Base-by-base conservation (phyloP, 2,888 invertebrate species). In the Drepana falcataria region DNA sequence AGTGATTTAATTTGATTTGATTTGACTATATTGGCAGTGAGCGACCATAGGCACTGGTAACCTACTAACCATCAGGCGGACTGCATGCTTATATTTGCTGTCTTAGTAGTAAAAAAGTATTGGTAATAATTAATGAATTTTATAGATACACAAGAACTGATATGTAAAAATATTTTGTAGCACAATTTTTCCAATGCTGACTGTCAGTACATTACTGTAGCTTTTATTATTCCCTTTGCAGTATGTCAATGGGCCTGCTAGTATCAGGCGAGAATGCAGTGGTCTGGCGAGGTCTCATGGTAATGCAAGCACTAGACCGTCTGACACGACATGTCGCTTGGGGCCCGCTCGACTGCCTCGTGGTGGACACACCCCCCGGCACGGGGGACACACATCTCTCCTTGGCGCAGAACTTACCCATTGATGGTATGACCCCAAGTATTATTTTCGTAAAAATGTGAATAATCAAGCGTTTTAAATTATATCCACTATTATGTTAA, bases 361-460 rank as follows among this genome's bases (percentile, higher is more conserved):
- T 99, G 21, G 93, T 99, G 0, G 99, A 99, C 85, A 98, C 98
- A 68, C 99, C 99, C 2, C 99, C 99, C 0, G 99, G 99, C 41
- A 99, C 99, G 0, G 99, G 99, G 0, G 99, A 99, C 83, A 96
- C 97, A 0, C 98, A 98, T 79, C 91, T 99, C 1, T 97, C 98
- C 0, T 92, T 99, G 1, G 93, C 96, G 48, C 99, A 99, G 84
- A 97, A 96, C 84, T 88, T 98, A 51, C 96, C 96, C 1, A 93
- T 98, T 49, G 91, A 95, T 73, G 98, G 96, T 93, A 56, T 51
- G 6, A 5, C 9, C 2, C 21, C 7, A 47, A 21, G 21, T 21
- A 21, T 21, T 21, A 21, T 21, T 21, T 21, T 21, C 21, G 21
- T 21, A 21, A 21, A 21, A 21, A n/a, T n/a, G n/a, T n/a, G n/a